Percentiles rank a stretch among this genome's conserved stretches.
Evolutionary conservation across 2,888 invertebrate genomes (phyloP).

Genomic region (Galerucella pusilla): DNA sequence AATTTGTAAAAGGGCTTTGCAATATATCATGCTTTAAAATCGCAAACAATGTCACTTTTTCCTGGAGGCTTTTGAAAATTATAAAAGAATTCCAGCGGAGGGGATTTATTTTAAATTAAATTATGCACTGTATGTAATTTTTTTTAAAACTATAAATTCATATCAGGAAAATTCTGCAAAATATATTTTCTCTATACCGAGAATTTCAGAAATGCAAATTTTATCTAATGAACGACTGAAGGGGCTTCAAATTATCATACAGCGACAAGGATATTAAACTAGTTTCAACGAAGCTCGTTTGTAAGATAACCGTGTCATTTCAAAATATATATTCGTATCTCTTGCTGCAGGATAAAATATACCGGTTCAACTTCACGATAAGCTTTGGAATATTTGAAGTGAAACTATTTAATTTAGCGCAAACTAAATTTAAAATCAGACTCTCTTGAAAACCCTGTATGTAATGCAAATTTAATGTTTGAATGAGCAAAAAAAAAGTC

Average conservation of each 20-base stretch:
- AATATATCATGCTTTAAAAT: not conserved
- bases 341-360: not conserved
- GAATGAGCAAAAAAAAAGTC: no score
- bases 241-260: not conserved
- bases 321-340: not conserved
- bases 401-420: not conserved
- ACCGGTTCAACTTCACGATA: not conserved
- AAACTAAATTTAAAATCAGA: not conserved
- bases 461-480: no score
- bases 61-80: not conserved
- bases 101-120: not conserved
- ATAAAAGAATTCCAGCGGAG: not conserved
- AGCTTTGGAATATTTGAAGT: not conserved
- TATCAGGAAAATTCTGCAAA: not conserved
- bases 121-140: no score
- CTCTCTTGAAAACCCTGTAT: no score
- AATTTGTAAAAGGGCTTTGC: slow-evolving; percentile 7
- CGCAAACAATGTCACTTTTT: not conserved
- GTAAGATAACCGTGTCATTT: not conserved
- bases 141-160: no score
- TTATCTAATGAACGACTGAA: not conserved
- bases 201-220: not conserved
- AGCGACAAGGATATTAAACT: not conserved
- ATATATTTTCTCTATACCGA: not conserved
- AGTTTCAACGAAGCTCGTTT: not conserved